Percentiles rank a stretch among this genome's conserved stretches.
Conservation (phyloP, 2,888 invertebrate species). For the Allacma fusca region DNA sequence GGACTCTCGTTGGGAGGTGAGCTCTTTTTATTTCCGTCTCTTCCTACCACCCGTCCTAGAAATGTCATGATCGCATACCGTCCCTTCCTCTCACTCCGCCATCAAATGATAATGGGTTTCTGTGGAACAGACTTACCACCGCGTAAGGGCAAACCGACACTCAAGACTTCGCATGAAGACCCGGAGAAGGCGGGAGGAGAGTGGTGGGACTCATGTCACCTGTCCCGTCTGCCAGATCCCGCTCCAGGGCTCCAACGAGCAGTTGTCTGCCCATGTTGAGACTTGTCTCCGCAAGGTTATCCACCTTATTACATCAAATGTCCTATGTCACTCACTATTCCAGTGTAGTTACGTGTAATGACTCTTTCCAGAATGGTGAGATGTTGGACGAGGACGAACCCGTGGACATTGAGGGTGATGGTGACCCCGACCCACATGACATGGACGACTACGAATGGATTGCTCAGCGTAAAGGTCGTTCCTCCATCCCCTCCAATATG, state of each 20-base stretch:
- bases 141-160: slow-evolving; percentile 77
- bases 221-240: slow-evolving; percentile 85
- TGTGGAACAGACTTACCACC: slow-evolving; percentile 72
- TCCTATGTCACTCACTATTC: not conserved
- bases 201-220: slow-evolving; percentile 67
- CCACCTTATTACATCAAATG: too few relatives aligned
- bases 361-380: slow-evolving; percentile 63
- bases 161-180: slow-evolving; percentile 74
- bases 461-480: slow-evolving; percentile 74
- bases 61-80: too few relatives aligned
- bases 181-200: slow-evolving; percentile 73
- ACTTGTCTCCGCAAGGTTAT: slow-evolving; percentile 72
- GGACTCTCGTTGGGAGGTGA: slow-evolving; percentile 74
- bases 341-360: too few relatives aligned
- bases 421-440: slow-evolving; percentile 73
- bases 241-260: slow-evolving; percentile 71
- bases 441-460: slow-evolving; percentile 93
- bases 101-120: too few relatives aligned
- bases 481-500: not conserved
- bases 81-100: too few relatives aligned
- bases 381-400: slow-evolving; percentile 76
- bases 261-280: slow-evolving; percentile 78
- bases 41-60: too few relatives aligned
- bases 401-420: slow-evolving; percentile 73
- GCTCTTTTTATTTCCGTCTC: too few relatives aligned